Evolutionary conservation across 1,140 invertebrate species (phyloP).

Genomic region (Procambarus virginalis): DNA sequence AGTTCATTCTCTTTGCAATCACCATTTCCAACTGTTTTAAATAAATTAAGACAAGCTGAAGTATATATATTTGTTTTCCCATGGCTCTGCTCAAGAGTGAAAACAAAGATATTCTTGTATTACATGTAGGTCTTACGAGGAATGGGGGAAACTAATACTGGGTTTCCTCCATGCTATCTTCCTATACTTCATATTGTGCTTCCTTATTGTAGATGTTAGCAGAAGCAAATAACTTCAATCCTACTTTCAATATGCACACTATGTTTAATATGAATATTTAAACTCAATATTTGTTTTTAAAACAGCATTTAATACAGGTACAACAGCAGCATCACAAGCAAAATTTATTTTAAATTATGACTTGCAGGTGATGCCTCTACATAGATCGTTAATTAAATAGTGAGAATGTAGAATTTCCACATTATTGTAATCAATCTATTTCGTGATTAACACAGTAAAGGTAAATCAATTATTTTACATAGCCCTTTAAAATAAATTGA

Average conservation of each 20-base stretch:
- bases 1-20: no score
- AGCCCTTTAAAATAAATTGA: constrained; percentile 17
- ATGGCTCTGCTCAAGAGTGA: background rate
- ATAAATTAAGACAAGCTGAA: no score
- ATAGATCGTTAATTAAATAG: background rate
- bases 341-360: background rate
- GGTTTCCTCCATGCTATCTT: background rate
- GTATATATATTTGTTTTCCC: background rate
- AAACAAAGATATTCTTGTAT: background rate
- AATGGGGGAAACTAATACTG: constrained; percentile 36
- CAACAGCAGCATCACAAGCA: constrained; percentile 11
- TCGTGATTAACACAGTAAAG: background rate
- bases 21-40: no score
- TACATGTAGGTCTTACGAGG: constrained; percentile 8
- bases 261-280: background rate
- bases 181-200: background rate
- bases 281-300: constrained; percentile 15
- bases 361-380: background rate
- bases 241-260: background rate
- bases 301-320: constrained; percentile 26
- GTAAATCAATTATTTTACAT: background rate
- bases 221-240: background rate
- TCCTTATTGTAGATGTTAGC: background rate
- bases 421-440: constrained; percentile 7
- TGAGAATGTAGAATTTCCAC: background rate